Conservation (phyloP, 2,888 invertebrate species). For the Tachina fera region DNA sequence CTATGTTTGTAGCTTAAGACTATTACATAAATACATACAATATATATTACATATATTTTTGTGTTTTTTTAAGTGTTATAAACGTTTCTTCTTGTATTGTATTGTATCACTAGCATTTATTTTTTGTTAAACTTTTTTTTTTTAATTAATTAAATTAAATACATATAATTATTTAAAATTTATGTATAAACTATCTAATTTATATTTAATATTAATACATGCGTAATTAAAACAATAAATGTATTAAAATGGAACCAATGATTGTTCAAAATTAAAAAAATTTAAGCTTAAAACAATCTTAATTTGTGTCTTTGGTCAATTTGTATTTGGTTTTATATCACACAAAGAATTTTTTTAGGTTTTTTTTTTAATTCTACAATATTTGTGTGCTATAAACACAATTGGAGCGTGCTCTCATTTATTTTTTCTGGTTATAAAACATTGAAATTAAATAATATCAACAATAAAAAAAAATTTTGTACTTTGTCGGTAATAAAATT, state of each 20-base stretch:
- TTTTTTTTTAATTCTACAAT: neutral
- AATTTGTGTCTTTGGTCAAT: neutral
- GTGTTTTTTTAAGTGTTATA: conserved; percentile 36
- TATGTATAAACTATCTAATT: conserved; percentile 15
- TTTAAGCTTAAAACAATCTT: neutral
- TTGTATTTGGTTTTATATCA: neutral
- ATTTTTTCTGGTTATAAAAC: too few species aligned
- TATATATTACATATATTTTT: neutral
- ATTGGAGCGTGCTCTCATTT: too few species aligned
- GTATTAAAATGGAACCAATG: conserved; percentile 23
- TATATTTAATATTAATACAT: neutral
- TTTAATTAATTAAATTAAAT: neutral
- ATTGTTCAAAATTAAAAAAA: neutral
- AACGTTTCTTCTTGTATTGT: conserved; percentile 61
- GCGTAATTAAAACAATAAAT: conserved; percentile 23
- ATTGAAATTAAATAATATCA: too few species aligned
- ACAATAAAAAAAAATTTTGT: too few species aligned
- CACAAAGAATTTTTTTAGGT: neutral
- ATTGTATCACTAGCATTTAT: conserved; percentile 70
- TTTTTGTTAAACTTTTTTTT: conserved; percentile 45
- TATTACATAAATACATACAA: neutral
- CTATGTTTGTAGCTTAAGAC: conserved; percentile 3
- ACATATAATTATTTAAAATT: conserved; percentile 10
- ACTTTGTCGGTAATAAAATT: too few species aligned
- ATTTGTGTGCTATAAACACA: neutral